A percentile compares a stretch with the other conserved stretches of the same genome.
These are phyloP conservation scores for Microcebus ravelobensis DNA, from an alignment of 2,113 vertebrate species.

Conservation along the genomic window DNA sequence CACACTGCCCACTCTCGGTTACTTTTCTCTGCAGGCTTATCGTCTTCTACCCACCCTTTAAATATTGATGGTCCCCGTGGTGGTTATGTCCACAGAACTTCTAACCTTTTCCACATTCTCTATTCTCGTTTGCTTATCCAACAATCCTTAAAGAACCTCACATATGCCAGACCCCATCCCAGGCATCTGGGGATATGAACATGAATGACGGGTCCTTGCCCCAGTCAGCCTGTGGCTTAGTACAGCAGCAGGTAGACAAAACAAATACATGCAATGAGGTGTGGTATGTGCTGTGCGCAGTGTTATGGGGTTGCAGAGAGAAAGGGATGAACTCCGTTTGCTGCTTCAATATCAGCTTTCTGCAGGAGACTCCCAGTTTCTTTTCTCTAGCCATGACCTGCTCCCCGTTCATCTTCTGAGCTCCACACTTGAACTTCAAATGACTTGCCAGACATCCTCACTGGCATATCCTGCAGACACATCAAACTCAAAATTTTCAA, in stretches of 20 bases:
- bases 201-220: neutral
- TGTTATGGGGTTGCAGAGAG: fast-evolving
- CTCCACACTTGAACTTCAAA: neutral
- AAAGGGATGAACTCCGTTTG: neutral
- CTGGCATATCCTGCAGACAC: neutral
- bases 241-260: neutral
- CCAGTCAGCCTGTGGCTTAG: neutral
- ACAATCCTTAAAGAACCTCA: neutral
- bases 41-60: neutral
- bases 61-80: neutral
- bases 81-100: neutral
- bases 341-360: too few species aligned
- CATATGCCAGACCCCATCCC: neutral
- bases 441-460: neutral
- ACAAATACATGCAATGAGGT: neutral
- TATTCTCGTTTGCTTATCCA: neutral
- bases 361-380: neutral
- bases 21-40: neutral
- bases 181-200: neutral
- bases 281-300: neutral
- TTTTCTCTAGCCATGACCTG: neutral
- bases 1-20: neutral
- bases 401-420: neutral
- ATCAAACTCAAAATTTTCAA: neutral
- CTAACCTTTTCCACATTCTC: neutral